These are phyloP conservation scores for Brenthis daphne DNA, from an alignment of 2,888 invertebrate genomes.

Conservation along the genomic window DNA sequence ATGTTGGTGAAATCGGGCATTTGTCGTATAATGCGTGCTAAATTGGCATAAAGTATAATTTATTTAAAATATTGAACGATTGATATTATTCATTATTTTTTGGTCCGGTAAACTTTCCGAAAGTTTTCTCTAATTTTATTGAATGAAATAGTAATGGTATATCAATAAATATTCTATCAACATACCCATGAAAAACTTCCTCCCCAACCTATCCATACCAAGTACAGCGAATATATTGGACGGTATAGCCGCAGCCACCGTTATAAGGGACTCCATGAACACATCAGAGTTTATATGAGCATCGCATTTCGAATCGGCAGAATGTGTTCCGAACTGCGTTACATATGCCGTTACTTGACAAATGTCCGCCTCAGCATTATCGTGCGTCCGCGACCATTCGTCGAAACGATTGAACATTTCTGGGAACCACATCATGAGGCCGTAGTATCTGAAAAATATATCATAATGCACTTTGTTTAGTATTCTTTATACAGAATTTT, in stretches of 20 bases:
- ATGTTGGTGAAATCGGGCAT: no score
- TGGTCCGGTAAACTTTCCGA: no score
- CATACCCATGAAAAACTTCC: slow-evolving; percentile 91
- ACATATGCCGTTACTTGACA: slow-evolving; percentile 91
- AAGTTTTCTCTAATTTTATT: no score
- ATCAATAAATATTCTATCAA: not conserved
- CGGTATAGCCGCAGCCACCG: slow-evolving; percentile 92
- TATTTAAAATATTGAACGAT: no score
- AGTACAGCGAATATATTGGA: slow-evolving; percentile 91
- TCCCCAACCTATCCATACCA: slow-evolving; percentile 92
- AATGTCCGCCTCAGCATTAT: slow-evolving; percentile 85
- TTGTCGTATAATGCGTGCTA: no score
- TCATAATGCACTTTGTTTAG: no score
- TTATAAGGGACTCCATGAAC: slow-evolving; percentile 93
- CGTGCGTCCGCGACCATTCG: slow-evolving; percentile 87
- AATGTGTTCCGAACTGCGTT: slow-evolving; percentile 85
- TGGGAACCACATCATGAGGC: slow-evolving; percentile 98
- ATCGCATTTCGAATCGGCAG: slow-evolving; percentile 82
- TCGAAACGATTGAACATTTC: slow-evolving; percentile 96
- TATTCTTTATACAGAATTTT: no score
- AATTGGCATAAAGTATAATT: no score
- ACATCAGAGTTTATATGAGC: slow-evolving; percentile 89
- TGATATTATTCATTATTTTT: no score
- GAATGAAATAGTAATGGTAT: no score
- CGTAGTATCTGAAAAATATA: slow-evolving; percentile 87